A percentile compares a stretch with the other conserved stretches of the same genome.
These are phyloP conservation scores for Lordiphosa fenestrarum DNA, from an alignment of 2,888 invertebrate species.

Conservation along the genomic window DNA sequence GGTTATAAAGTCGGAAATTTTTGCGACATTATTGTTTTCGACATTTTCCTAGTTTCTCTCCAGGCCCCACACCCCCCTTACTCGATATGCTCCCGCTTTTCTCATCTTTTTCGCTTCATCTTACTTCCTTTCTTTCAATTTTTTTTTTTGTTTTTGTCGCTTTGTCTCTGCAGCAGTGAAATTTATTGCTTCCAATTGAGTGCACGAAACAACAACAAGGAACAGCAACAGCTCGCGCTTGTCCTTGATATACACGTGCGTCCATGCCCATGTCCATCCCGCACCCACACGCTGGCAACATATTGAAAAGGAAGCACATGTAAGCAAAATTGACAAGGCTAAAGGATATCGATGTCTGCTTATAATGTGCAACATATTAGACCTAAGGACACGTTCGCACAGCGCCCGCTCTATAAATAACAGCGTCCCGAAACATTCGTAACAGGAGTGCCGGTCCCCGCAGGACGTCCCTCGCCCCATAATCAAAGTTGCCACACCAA, in stretches of 20 bases:
- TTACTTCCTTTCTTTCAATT: conserved; percentile 1
- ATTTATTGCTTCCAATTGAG: conserved; percentile 79
- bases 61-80: conserved; percentile 7
- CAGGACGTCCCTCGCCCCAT: conserved; percentile 29
- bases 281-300: conserved; percentile 42
- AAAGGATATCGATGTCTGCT: conserved; percentile 78
- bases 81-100: conserved; percentile 5
- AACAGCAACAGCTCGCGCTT: conserved; percentile 60
- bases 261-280: conserved; percentile 35
- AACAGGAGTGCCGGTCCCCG: conserved; percentile 7
- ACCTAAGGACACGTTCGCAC: conserved; percentile 70
- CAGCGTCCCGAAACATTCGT: conserved; percentile 40
- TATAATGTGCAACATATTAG: conserved; percentile 78
- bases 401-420: conserved; percentile 65
- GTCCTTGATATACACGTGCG: conserved; percentile 73
- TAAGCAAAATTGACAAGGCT: conserved; percentile 77
- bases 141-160: conserved; percentile 32
- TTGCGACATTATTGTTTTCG: conserved; percentile 76
- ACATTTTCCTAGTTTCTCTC: conserved; percentile 70
- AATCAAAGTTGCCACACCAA: conserved; percentile 68
- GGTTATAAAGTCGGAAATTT: conserved; percentile 77
- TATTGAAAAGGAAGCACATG: conserved; percentile 75
- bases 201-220: conserved; percentile 53
- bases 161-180: conserved; percentile 65
- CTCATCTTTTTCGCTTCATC: conserved; percentile 23